Evolutionary conservation across 2,113 vertebrate genomes (phyloP).

Genomic region (Eulacestoma nigropectus): DNA sequence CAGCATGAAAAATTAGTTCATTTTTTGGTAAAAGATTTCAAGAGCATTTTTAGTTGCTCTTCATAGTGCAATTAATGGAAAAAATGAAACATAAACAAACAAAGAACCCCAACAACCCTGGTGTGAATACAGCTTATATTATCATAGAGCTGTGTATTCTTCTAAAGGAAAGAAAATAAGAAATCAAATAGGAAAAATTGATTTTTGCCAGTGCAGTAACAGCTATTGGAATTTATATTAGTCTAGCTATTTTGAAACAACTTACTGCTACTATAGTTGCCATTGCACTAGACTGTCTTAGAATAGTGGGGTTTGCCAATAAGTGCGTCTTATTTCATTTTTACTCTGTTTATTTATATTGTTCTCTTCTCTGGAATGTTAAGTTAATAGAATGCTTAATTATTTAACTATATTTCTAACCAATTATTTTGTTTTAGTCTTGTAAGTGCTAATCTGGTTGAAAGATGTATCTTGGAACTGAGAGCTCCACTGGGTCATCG

Average conservation of each 20-base stretch:
- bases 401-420: background rate
- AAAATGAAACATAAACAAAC: background rate
- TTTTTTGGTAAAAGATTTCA: background rate
- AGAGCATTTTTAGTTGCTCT: background rate
- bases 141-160: background rate
- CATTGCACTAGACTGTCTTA: background rate
- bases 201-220: background rate
- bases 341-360: background rate
- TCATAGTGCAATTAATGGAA: background rate
- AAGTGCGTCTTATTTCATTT: background rate
- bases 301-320: background rate
- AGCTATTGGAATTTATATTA: background rate
- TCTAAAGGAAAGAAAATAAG: background rate
- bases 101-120: background rate
- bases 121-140: background rate
- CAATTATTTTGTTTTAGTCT: conserved; percentile 69
- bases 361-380: background rate
- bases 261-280: background rate
- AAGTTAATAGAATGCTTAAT: background rate
- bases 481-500: conserved; percentile 64
- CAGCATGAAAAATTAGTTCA: background rate
- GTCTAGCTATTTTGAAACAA: background rate
- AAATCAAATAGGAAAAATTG: background rate
- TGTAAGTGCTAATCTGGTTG: conserved; percentile 71
- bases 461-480: conserved; percentile 79